Evolutionary conservation across 2,113 vertebrate species (phyloP), one percentile per base, ranked within the genome.

Genomic region (Sarotherodon lohbergeri): DNA sequence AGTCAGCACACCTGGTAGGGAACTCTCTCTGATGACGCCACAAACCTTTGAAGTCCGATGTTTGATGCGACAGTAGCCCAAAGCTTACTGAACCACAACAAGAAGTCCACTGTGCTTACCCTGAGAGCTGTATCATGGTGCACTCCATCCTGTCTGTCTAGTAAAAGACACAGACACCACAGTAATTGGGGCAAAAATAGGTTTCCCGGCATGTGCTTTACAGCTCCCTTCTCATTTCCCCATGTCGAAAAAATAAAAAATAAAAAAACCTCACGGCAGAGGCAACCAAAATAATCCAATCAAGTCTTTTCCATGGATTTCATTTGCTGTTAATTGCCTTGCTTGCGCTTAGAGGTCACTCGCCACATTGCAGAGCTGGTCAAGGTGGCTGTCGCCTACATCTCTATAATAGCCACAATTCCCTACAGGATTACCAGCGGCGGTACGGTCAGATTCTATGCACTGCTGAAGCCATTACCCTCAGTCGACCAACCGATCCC

Each of bases 211-310:
- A 4, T 76, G 27, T 63, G 59, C 55, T 54, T 4, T 68, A 29
- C 48, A 56, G 34, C 76, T 82, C 16, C 5, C 78, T 81, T 54
- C 82, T 91, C 63, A 82, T 89, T 91, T 73, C 22, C 73, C 19
- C 13, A 71, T 83, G 52, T 79, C n/a, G 46, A 43, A 81, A 55
- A 79, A 55, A 17, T 4, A 76, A 81, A 54, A 66, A 55, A 13
- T 4, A 59, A 79, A 84, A 41, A 63, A 52, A 6, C 0, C 55
- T n/a, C 29, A 71, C 54, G 4, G 7, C 84, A 81, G 63, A 83
- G 73, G 66, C 61, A 82, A 83, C 59, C 87, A 85, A 88, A 93
- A 92, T 92, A 93, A 94, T 89, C 93, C 92, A 93, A 93, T 93
- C 92, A 84, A 61, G 52, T 76, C 32, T 19, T 48, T 81, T 59